A percentile compares a stretch with the other conserved stretches of the same genome.
These are phyloP conservation scores for Enteromius afrohamiltoni DNA, from an alignment of 2,797 vertebrate genomes.

Conservation along the genomic window DNA sequence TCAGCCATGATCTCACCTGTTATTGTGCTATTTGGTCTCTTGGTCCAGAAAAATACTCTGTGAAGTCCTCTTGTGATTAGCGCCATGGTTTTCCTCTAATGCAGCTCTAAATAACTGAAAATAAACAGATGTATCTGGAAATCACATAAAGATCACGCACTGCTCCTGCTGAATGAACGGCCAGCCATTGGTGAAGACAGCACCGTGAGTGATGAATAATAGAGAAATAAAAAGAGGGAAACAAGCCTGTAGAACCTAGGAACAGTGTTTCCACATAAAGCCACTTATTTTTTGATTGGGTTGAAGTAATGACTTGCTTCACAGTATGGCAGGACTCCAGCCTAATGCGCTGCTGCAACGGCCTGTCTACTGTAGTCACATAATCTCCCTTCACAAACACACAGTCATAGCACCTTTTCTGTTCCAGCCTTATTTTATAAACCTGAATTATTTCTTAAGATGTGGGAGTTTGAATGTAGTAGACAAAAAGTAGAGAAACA, in stretches of 20 bases:
- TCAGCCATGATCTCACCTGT: neutral
- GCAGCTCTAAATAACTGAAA: neutral
- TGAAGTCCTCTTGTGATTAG: slow-evolving; percentile 3
- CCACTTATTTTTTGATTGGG: neutral
- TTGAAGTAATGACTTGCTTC: slow-evolving; percentile 25
- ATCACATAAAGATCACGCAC: neutral
- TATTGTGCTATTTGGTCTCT: slow-evolving; percentile 10
- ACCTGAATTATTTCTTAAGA: neutral
- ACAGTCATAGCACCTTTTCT: neutral
- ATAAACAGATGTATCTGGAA: neutral
- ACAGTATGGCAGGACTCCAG: slow-evolving; percentile 38
- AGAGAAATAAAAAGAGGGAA: neutral
- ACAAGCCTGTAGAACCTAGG: neutral
- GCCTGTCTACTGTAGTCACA: neutral
- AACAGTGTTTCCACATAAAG: slow-evolving; percentile 1
- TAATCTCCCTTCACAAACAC: slow-evolving; percentile 26
- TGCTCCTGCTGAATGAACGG: neutral
- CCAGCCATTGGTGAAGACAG: neutral
- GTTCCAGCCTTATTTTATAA: neutral
- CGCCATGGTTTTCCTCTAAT: slow-evolving; percentile 2
- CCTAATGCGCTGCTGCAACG: slow-evolving; percentile 39
- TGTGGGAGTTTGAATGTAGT: neutral
- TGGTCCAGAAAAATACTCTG: slow-evolving; percentile 29
- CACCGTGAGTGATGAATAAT: neutral
- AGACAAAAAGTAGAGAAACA: neutral